Evolutionary conservation across 2,113 vertebrate species (phyloP).

Genomic region (Gadus chalcogrammus): DNA sequence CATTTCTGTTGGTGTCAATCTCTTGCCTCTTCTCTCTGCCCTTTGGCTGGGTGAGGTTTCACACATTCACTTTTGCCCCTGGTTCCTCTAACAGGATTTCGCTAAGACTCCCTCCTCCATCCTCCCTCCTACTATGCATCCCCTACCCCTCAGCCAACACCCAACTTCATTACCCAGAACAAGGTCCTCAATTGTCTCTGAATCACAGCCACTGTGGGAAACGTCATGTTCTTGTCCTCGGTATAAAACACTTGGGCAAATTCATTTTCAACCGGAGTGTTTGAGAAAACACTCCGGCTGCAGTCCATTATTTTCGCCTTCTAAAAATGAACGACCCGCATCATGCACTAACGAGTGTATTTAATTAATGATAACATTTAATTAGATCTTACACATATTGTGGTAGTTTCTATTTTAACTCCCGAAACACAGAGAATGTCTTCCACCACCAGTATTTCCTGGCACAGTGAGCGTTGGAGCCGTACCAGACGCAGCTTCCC

Average conservation of each 20-base stretch:
- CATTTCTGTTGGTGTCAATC: slow-evolving; percentile 14
- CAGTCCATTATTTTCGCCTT: background rate
- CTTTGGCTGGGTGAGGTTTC: slow-evolving; percentile 29
- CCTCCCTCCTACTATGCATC: slow-evolving; percentile 2
- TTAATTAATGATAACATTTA: background rate
- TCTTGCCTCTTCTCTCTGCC: slow-evolving; percentile 11
- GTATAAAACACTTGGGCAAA: slow-evolving; percentile 3
- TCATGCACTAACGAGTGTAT: background rate
- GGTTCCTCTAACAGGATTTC: slow-evolving; percentile 36
- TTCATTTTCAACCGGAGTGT: background rate
- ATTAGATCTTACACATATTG: slow-evolving; percentile 12
- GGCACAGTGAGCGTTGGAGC: slow-evolving; percentile 42
- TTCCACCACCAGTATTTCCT: slow-evolving; percentile 30
- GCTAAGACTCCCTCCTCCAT: slow-evolving; percentile 27
- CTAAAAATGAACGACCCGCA: background rate
- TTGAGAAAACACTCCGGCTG: slow-evolving; percentile 1
- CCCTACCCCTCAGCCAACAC: slow-evolving; percentile 15
- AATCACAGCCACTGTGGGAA: slow-evolving; percentile 28
- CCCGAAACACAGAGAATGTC: slow-evolving; percentile 50
- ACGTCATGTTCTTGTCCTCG: slow-evolving; percentile 31
- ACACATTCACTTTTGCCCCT: slow-evolving; percentile 23
- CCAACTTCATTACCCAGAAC: slow-evolving; percentile 37
- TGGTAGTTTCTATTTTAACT: slow-evolving; percentile 34
- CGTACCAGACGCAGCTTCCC: slow-evolving; percentile 26
- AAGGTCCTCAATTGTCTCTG: slow-evolving; percentile 34